Base-by-base conservation (phyloP, 2,888 invertebrate species). In the Alentia gelatinosa region DNA sequence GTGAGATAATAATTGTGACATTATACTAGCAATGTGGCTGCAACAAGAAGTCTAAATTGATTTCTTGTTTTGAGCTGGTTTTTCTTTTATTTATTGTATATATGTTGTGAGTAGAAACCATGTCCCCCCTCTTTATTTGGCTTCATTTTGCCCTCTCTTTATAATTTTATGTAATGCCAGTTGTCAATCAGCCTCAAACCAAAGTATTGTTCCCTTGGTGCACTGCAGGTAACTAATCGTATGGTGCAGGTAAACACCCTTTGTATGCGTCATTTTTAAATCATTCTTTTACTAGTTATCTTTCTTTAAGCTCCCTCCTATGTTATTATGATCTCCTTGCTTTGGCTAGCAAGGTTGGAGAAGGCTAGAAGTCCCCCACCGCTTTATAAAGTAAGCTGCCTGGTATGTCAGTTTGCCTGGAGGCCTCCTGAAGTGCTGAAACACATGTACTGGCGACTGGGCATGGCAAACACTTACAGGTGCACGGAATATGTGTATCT, bases 191-290 rank as follows among this genome's bases (percentile, higher is more conserved):
- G 19, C 56, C 56, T 56, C 9, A 56, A 56, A n/a, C 56, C 56
- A 56, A 56, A 56, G 56, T 56, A n/a, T 56, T 56, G 56, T 56
- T 56, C n/a, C 56, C 79, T 79, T 79, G 37, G 39, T 79, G 39
- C 23, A 15, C 79, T 26, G n/a, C 79, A 79, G 79, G 79, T 79
- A 9, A 35, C 79, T 35, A 79, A 26, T 35, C 79, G n/a, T 35
- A 37, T 39, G 79, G 39, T 79, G 35, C 79, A 79, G 79, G 79
- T 79, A 79, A 79, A 68, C 4, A 19, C 23, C 56, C 56, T 68
- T 68, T 68, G 68, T 68, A 19, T n/a, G 68, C 26, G 26, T 56
- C 56, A n/a, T n/a, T 56, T 56, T 56, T n/a, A n/a, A 56, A 56
- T 5, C 56, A 9, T 56, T 68, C 26, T 3, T 68, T 68, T 12